Percentiles rank a stretch among this genome's conserved stretches.
phyloP scores from a whole-genome alignment of 2,888 invertebrate genomes.

The Spilarctia lutea region DNA sequence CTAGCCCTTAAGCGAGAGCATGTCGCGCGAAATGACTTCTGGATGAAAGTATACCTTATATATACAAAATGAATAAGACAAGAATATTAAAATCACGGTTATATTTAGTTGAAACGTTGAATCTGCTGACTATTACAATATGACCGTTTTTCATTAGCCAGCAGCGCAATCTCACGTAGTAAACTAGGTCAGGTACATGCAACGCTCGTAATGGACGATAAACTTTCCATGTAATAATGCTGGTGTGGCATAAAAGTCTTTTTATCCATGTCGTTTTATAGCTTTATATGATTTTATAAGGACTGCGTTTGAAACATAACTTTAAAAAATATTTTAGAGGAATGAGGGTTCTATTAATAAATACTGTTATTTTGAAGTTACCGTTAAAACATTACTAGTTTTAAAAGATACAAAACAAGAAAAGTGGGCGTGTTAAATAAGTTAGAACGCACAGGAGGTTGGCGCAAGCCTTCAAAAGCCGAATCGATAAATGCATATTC shows the following conservation, averaged over 20 bases:
- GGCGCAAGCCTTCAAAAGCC: constrained; percentile 23
- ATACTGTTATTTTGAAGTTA: not conserved
- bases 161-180: constrained; percentile 60
- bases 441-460: constrained; percentile 30
- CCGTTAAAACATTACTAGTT: not conserved
- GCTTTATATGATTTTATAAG: constrained; percentile 38
- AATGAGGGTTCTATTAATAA: not conserved
- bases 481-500: constrained; percentile 19
- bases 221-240: constrained; percentile 39
- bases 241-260: constrained; percentile 20
- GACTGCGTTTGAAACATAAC: not conserved
- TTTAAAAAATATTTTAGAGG: not conserved
- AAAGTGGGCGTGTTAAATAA: not conserved
- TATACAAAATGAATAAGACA: constrained; percentile 41
- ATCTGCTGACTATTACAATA: constrained; percentile 36
- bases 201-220: constrained; percentile 43
- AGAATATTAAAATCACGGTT: constrained; percentile 35
- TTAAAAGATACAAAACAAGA: not conserved
- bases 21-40: constrained; percentile 58
- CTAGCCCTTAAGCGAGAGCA: constrained; percentile 54
- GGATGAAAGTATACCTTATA: constrained; percentile 46
- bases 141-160: constrained; percentile 48
- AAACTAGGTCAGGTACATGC: constrained; percentile 66
- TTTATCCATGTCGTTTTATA: constrained; percentile 37
- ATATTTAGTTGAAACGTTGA: constrained; percentile 47